Percentiles rank a stretch among this genome's conserved stretches.
These are phyloP conservation scores for Leucania comma DNA, from an alignment of 2,888 invertebrate genomes.

Conservation along the genomic window DNA sequence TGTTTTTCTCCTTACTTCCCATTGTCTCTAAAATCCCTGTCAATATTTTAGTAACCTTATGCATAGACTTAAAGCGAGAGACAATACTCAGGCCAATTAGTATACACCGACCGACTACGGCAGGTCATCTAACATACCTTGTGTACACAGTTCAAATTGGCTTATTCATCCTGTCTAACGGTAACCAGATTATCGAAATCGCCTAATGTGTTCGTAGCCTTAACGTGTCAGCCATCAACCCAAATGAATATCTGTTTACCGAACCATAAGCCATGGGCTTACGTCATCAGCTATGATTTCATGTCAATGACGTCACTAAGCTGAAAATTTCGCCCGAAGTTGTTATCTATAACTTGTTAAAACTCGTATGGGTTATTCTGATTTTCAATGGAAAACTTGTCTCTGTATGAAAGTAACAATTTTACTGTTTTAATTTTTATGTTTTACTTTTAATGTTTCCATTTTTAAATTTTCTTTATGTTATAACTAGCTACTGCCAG, in stretches of 20 bases:
- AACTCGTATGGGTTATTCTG: neutral
- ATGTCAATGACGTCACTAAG: constrained; percentile 63
- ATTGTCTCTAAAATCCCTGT: neutral
- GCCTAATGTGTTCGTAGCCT: constrained; percentile 15
- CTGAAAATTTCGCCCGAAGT: constrained; percentile 48
- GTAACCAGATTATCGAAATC: constrained; percentile 18
- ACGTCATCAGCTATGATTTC: constrained; percentile 55
- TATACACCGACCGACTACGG: neutral
- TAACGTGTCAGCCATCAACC: constrained; percentile 23
- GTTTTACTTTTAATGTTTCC: no score
- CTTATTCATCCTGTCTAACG: neutral
- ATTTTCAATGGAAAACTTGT: neutral
- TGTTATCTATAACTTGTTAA: constrained; percentile 57
- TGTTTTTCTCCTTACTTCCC: neutral
- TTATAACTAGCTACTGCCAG: no score
- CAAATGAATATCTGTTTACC: constrained; percentile 51
- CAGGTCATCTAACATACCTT: neutral
- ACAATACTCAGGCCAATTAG: constrained; percentile 4
- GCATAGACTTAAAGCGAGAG: neutral
- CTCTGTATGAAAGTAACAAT: no score
- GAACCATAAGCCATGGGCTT: constrained; percentile 35
- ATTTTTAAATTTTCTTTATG: no score
- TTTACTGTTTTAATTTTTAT: no score
- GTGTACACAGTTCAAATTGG: neutral
- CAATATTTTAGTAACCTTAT: neutral